A percentile compares a stretch with the other conserved stretches of the same genome.
Evolutionary conservation across 2,113 vertebrate species (phyloP).

Genomic region (Triplophysa rosa): DNA sequence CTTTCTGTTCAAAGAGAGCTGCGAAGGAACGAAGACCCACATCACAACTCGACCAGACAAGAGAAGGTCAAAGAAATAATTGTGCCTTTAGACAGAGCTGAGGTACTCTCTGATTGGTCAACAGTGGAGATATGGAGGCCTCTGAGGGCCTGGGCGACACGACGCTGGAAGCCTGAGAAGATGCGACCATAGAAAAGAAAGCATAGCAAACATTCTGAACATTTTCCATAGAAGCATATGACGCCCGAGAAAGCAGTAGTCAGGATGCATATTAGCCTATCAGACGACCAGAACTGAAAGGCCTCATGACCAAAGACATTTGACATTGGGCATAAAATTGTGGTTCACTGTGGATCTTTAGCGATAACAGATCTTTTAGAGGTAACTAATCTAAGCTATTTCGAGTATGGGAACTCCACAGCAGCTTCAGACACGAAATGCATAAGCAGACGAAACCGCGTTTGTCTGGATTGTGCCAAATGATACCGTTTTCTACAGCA

Average conservation of each 20-base stretch:
- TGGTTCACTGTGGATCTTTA: background rate
- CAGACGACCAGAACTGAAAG: background rate
- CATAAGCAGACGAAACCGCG: background rate
- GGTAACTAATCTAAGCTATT: background rate
- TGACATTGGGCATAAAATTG: background rate
- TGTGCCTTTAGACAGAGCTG: conserved; percentile 27
- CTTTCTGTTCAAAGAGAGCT: background rate
- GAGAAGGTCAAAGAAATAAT: conserved; percentile 13
- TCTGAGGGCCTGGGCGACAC: background rate
- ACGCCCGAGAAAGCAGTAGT: background rate
- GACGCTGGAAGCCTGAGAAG: background rate
- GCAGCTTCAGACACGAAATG: conserved; percentile 1
- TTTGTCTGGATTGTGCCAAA: conserved; percentile 44
- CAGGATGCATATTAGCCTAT: background rate
- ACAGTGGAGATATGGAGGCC: conserved; percentile 2
- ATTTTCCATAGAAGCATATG: conserved; percentile 1
- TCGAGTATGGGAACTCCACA: background rate
- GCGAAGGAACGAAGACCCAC: conserved; percentile 72
- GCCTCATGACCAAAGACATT: conserved; percentile 41
- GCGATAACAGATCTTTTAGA: background rate
- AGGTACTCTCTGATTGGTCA: conserved; percentile 10
- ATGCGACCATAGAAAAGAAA: conserved; percentile 6
- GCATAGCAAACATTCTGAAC: background rate
- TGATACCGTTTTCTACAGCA: background rate
- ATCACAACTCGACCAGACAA: conserved; percentile 62